Evolutionary conservation across 92 coral and sea anemone species (phyloP), one percentile per base, ranked within the genome.

Genomic region (Parazoanthus atlanticus): DNA sequence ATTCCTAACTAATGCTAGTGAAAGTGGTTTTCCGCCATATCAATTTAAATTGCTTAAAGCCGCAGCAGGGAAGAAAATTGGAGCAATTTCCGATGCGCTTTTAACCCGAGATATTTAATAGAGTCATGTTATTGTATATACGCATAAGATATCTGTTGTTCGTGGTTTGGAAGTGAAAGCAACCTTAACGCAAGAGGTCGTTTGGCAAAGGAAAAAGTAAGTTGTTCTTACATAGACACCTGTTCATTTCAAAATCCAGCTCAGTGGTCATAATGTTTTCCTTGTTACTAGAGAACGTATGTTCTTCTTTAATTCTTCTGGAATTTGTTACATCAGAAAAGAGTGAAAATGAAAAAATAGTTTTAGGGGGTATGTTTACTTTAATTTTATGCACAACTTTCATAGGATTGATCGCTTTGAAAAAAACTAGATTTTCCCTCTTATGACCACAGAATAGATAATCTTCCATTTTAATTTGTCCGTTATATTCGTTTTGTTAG

Each of bases 41-140:
- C 73, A 81, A 81, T 81, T 58, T 47, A n/a, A 34, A 58, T 81
- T 81, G 85, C 47, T 33, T 56, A 31, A 81, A 81, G 74, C 85
- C 85, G 31, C 85, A 58, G 85, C 49, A 33, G 85, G 85, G 74
- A 81, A 32, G 67, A 61, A 65, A 81, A 81, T 54, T 81, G 73
- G 16, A 33, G 49, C 85, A 54, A 81, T 81, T 81, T 81, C 85
- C 85, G 85, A 61, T 81, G 17, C 49, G 85, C 29, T 54, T 81
- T 61, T 58, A 74, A 25, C 25, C 71, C 71, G 73, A 54, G 52
- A 33, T 81, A 81, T 81, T 81, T 81, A 81, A 81, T 61, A 58
- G 85, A 81, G 73, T 31, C 61, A 65, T 81, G 71, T 58, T 58
- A 54, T 80, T 81, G 66, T 28, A 47, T 58, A 46, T 10, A n/a